Base-by-base conservation (phyloP, 2,113 vertebrate genomes). In the Dasypus novemcinctus region DNA sequence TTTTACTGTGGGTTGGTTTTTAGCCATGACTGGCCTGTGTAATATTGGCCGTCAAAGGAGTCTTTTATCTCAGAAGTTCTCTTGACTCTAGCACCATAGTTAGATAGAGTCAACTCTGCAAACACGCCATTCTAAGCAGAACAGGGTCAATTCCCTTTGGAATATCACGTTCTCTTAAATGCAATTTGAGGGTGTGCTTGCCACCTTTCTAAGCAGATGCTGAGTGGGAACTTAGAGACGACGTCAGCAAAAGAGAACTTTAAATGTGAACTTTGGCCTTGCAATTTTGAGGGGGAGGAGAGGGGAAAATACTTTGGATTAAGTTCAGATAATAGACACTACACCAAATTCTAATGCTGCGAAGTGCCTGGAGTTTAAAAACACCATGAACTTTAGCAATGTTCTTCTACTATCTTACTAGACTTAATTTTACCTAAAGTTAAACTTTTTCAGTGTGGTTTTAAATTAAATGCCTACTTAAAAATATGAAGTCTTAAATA, bases 161-260 rank as follows among this genome's bases (percentile, higher is more conserved):
- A n/a, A 63, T 5, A 11, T 13, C 12, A 11, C 3, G 13, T 43
- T 43, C 4, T 21, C 36, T 11, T 36, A 82, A 75, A 57, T 21
- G 43, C 33, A 29, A 36, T 23, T 79, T n/a, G n/a, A n/a, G n/a
- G n/a, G n/a, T n/a, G n/a, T n/a, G n/a, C n/a, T n/a, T n/a, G n/a
- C n/a, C n/a, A n/a, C 14, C 31, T 66, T 43, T 33, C 69, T 29
- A 46, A 64, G 68, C 31, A n/a, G 10, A 25, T 46, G 21, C 33
- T 36, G 6, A 1, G 2, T 36, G 43, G 18, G 31, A 49, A 10
- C 0, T 0, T 14, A 2, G 4, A 33, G 6, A 4, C 3, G n/a
- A 27, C 33, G 63, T 10, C 10, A 14, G 8, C 21, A 5, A 68
- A 78, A 92, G 14, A 59, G 12, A 11, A 59, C 3, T 31, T 41